phyloP scores from a whole-genome alignment of 2,113 vertebrate genomes.

The Rhea americana region DNA sequence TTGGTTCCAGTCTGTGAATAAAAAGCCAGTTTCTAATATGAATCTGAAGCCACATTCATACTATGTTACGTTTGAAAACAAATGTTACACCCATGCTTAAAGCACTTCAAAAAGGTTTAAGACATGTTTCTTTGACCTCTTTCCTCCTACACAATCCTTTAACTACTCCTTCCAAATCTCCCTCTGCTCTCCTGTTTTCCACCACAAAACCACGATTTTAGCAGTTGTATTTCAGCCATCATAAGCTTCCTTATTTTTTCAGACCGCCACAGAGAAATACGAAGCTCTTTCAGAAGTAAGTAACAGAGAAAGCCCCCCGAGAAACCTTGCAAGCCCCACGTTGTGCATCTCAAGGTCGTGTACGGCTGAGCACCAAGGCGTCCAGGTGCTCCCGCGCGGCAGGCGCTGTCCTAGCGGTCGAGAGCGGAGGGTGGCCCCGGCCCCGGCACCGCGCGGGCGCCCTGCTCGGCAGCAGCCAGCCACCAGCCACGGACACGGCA shows the following conservation, averaged over 20 bases:
- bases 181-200: not conserved
- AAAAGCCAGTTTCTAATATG: not conserved
- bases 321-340: not conserved
- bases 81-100: not conserved
- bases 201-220: not conserved
- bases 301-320: not conserved
- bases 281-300: not conserved
- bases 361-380: not conserved
- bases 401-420: too few relatives aligned
- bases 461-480: not conserved
- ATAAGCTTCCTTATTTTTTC: not conserved
- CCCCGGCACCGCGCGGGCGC: accelerated
- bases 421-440: not conserved
- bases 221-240: not conserved
- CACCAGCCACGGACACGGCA: not conserved
- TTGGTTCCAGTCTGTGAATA: not conserved
- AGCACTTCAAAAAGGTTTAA: not conserved
- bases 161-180: not conserved
- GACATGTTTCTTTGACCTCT: not conserved
- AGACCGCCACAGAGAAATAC: not conserved
- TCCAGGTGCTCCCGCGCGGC: too few relatives aligned
- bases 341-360: not conserved
- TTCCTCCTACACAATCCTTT: not conserved
- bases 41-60: not conserved
- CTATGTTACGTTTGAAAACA: not conserved